Evolutionary conservation across 2,888 invertebrate genomes (phyloP), one percentile per base, ranked within the genome.

Genomic region (Tryphoninae sp.): DNA sequence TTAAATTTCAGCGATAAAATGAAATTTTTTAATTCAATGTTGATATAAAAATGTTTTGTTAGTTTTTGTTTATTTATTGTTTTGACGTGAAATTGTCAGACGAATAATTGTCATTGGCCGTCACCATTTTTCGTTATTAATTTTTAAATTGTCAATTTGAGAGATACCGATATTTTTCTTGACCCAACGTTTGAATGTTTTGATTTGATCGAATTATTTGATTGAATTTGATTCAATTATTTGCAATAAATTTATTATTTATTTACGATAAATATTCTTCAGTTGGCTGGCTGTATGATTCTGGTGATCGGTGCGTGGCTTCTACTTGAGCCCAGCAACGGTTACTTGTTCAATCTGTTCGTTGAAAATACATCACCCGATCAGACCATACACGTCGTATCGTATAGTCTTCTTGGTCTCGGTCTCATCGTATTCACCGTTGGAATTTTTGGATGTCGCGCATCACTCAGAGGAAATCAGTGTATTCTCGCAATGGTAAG

Each of bases 371-470:
- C 89, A 13, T 87, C 91, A 51, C 93, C 93, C 75, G 89, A 89
- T 78, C 91, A 93, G 78, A 91, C 93, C 73, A 90, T 93, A 75
- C 91, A 92, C 86, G 89, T 92, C 85, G 88, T 93, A 78, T 93
- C 93, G 49, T 94, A 93, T 86, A 92, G 92, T 77, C 90, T 94
- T 73, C 92, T 94, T 58, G 93, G 91, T 16, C 90, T 94, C 61
- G 94, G 94, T 23, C 91, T 92, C 45, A 92, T 93, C 79, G 92
- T 94, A 55, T 91, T 94, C 82, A 88, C 93, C 45, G 93, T 93
- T n/a, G 94, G 94, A 45, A 93, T 94, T 89, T 92, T 93, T 84
- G 94, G 94, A 19, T 94, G 94, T 86, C 94, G 94, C 83, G 94
- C 94, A 1, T 93, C 94, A 33, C 90, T 94, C 62, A 92, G 92